Evolutionary conservation across 1,140 invertebrate species (phyloP).

Genomic region (Bilobella aurantiaca): DNA sequence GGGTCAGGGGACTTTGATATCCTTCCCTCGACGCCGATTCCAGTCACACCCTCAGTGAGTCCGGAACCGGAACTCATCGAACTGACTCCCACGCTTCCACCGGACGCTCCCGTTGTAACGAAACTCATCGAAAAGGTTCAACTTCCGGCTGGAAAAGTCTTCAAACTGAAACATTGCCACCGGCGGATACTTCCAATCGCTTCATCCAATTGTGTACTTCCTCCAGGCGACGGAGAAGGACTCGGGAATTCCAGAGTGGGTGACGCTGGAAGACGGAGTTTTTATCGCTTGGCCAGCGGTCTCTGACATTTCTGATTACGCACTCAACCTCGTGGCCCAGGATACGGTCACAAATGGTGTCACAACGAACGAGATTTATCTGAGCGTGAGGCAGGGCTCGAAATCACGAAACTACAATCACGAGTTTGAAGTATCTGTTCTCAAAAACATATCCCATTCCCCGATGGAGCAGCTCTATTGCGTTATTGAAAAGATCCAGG

Average conservation of each 20-base stretch:
- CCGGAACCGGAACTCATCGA: neutral
- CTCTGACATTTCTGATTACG: conserved; percentile 70
- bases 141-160: conserved; percentile 3
- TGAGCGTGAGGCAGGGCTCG: conserved; percentile 66
- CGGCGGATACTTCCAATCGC: neutral
- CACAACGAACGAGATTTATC: conserved; percentile 60
- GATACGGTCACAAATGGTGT: conserved; percentile 61
- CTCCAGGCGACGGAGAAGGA: neutral
- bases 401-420: conserved; percentile 65
- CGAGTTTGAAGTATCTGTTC: conserved; percentile 60
- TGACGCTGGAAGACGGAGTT: neutral
- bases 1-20: neutral
- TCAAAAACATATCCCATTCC: conserved; percentile 52
- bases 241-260: neutral
- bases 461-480: conserved; percentile 54
- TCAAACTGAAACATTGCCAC: conserved; percentile 2
- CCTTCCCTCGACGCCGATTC: neutral
- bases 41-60: neutral
- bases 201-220: neutral
- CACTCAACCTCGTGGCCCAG: conserved; percentile 62
- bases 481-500: conserved; percentile 51
- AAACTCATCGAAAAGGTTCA: neutral
- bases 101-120: neutral
- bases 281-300: conserved; percentile 54
- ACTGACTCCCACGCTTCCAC: neutral